Conservation (phyloP, 1,140 invertebrate genomes). For the Leptonema lineaticorne region DNA sequence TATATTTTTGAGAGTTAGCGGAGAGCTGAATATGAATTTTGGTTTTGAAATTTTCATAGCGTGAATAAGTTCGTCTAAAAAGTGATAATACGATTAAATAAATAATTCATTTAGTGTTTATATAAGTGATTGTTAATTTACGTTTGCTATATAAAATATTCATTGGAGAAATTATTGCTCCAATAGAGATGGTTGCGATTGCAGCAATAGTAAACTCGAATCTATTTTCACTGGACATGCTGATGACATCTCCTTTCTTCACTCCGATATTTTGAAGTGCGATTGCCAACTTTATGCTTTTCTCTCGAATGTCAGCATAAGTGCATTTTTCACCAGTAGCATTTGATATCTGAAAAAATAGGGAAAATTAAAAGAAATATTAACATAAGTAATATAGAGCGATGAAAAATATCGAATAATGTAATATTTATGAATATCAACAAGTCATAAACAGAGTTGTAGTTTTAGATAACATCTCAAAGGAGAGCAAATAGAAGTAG, state of each 20-base stretch:
- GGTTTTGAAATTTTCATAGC: slow-evolving; percentile 66
- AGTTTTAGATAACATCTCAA: too few relatives aligned
- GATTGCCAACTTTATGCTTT: slow-evolving; percentile 53
- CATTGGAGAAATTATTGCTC: slow-evolving; percentile 53
- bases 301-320: slow-evolving; percentile 51
- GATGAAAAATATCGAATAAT: too few relatives aligned
- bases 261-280: slow-evolving; percentile 49
- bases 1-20: slow-evolving; percentile 47
- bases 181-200: slow-evolving; percentile 51
- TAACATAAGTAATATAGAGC: background rate
- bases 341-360: slow-evolving; percentile 51
- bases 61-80: slow-evolving; percentile 64
- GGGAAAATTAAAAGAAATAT: background rate
- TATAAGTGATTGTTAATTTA: slow-evolving; percentile 42
- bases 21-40: slow-evolving; percentile 66
- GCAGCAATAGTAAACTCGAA: slow-evolving; percentile 54
- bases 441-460: too few relatives aligned
- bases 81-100: background rate
- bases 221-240: slow-evolving; percentile 57
- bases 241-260: slow-evolving; percentile 54
- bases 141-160: slow-evolving; percentile 58
- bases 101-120: background rate
- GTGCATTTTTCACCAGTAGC: slow-evolving; percentile 51
- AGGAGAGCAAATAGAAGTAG: too few relatives aligned
- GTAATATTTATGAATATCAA: too few relatives aligned